Conservation (phyloP, 2,797 vertebrate species). For the Caiman crocodilus region DNA sequence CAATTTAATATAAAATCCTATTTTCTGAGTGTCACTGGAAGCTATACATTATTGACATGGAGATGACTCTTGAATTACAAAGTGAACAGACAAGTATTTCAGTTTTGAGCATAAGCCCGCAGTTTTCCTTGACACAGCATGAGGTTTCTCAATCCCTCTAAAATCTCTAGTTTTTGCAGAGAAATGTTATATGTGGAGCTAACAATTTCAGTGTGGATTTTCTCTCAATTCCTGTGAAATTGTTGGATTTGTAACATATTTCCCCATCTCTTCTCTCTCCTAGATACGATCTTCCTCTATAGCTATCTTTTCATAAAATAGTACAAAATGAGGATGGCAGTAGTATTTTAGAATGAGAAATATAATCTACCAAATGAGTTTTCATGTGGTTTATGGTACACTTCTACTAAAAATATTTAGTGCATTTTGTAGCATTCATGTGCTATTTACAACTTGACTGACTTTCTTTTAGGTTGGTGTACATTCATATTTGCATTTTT, state of each 20-base stretch:
- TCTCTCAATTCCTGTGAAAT: constrained; percentile 12
- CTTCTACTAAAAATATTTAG: background rate
- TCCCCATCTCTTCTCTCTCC: background rate
- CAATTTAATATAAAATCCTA: background rate
- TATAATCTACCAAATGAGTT: background rate
- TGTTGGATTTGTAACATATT: constrained; percentile 30
- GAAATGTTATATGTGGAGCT: background rate
- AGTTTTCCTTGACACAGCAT: background rate
- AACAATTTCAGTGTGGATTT: background rate
- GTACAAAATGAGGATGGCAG: background rate
- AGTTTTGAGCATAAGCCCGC: background rate
- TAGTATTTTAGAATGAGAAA: background rate
- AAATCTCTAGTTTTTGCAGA: constrained; percentile 34
- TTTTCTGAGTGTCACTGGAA: background rate
- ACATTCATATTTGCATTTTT: background rate
- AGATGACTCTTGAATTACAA: constrained; percentile 17
- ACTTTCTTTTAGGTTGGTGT: background rate
- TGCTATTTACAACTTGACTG: background rate
- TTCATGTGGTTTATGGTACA: background rate
- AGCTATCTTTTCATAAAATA: background rate
- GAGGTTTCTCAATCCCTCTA: constrained; percentile 1
- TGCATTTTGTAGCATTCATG: background rate
- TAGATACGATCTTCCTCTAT: background rate
- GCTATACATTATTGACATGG: fast-evolving
- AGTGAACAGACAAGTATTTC: background rate